A percentile compares a stretch with the other conserved stretches of the same genome.
These are phyloP conservation scores for Hemicordylus capensis DNA, from an alignment of 2,113 vertebrate species.

Conservation along the genomic window DNA sequence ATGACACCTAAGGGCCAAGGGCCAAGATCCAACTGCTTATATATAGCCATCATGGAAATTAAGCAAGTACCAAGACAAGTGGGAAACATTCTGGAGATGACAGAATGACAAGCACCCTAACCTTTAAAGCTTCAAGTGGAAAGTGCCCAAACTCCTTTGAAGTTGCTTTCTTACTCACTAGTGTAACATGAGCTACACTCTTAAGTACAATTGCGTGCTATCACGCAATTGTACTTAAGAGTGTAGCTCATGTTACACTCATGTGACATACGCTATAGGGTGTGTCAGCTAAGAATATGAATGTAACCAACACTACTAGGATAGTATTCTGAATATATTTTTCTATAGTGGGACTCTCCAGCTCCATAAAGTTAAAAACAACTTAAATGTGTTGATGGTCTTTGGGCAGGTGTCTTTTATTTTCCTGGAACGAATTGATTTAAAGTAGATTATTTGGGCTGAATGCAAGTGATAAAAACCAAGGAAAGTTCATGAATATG, in stretches of 20 bases:
- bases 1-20: neutral
- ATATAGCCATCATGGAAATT: rapidly evolving
- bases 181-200: neutral
- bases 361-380: neutral
- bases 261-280: neutral
- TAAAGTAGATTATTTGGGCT: neutral
- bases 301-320: neutral
- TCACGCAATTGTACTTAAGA: too few species aligned
- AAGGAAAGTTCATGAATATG: conserved; percentile 20
- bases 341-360: neutral
- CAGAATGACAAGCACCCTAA: rapidly evolving
- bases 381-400: neutral
- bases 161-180: neutral
- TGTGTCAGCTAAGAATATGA: conserved; percentile 13
- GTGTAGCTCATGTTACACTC: too few species aligned
- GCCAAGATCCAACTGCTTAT: neutral
- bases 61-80: rapidly evolving
- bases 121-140: neutral
- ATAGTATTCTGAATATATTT: neutral
- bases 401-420: neutral
- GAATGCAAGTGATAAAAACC: neutral
- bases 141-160: neutral
- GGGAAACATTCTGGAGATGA: rapidly evolving
- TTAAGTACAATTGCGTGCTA: neutral
- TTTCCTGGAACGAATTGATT: neutral